phyloP scores from a whole-genome alignment of 1,140 invertebrate species.

The Acromyrmex echinatior region DNA sequence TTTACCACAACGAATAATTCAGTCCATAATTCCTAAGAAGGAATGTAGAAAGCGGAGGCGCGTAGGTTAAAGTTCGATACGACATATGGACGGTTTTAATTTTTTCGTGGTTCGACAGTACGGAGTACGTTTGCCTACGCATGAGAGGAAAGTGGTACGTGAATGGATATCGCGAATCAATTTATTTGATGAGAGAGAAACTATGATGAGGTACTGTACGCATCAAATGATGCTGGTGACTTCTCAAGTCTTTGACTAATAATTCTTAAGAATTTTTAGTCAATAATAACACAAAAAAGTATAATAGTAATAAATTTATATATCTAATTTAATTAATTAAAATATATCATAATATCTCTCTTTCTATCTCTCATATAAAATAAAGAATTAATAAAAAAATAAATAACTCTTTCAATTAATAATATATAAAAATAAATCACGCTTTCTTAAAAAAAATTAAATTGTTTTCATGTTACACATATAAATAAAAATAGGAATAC shows the following conservation, averaged over 20 bases:
- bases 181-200: conserved; percentile 58
- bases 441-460: background rate
- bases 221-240: background rate
- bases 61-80: conserved; percentile 55
- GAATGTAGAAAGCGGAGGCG: conserved; percentile 51
- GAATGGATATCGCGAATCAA: conserved; percentile 44
- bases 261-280: background rate
- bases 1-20: conserved; percentile 47
- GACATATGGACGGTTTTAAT: conserved; percentile 50
- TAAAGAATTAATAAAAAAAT: conserved; percentile 17
- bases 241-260: background rate
- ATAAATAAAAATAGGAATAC: background rate
- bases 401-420: background rate
- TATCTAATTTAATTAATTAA: background rate
- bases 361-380: background rate
- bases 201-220: background rate
- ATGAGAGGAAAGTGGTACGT: conserved; percentile 26
- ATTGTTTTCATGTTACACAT: background rate
- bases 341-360: too few relatives aligned
- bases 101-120: conserved; percentile 42
- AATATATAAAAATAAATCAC: too few relatives aligned
- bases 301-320: background rate
- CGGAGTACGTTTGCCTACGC: conserved; percentile 45
- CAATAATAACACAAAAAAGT: background rate
- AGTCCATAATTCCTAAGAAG: conserved; percentile 13